Percentiles rank a stretch among this genome's conserved stretches.
phyloP scores from a whole-genome alignment of 1,140 invertebrate genomes.

The Bicyclus anynana region DNA sequence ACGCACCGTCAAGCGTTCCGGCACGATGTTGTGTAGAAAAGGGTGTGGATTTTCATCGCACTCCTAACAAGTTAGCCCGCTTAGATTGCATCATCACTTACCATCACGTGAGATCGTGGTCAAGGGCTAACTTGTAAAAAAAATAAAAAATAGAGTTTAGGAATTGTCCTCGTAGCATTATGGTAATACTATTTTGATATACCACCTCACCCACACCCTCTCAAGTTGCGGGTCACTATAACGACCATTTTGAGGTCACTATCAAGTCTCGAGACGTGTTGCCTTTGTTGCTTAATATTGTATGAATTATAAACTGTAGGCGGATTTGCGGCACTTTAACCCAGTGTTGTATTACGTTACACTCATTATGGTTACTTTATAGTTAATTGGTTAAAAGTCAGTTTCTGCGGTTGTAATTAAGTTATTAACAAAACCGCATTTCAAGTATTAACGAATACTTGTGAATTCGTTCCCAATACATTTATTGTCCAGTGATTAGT shows the following conservation, averaged over 20 bases:
- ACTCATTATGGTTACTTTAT: neutral
- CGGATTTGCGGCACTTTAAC: constrained; percentile 17
- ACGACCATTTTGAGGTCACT: constrained; percentile 44
- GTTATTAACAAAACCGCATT: no score
- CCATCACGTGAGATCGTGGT: no score
- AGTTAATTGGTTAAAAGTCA: neutral
- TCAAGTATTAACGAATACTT: no score
- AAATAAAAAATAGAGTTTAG: no score
- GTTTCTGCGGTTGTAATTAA: neutral
- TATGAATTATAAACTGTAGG: constrained; percentile 13
- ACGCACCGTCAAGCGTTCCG: no score
- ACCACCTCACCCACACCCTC: constrained; percentile 33
- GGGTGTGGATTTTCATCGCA: no score
- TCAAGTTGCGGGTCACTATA: constrained; percentile 51
- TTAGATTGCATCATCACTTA: no score
- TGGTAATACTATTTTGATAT: constrained; percentile 27
- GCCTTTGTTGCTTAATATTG: constrained; percentile 14
- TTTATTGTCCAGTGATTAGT: no score
- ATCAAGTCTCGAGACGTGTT: constrained; percentile 26
- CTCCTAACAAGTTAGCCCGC: no score
- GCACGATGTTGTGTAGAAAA: no score
- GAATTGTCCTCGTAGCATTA: neutral
- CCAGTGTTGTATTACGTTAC: neutral
- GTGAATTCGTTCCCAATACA: no score
- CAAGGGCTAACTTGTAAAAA: no score